Evolutionary conservation across 2,888 invertebrate genomes (phyloP), one percentile per base, ranked within the genome.

Genomic region (Prionchulus punctatus): DNA sequence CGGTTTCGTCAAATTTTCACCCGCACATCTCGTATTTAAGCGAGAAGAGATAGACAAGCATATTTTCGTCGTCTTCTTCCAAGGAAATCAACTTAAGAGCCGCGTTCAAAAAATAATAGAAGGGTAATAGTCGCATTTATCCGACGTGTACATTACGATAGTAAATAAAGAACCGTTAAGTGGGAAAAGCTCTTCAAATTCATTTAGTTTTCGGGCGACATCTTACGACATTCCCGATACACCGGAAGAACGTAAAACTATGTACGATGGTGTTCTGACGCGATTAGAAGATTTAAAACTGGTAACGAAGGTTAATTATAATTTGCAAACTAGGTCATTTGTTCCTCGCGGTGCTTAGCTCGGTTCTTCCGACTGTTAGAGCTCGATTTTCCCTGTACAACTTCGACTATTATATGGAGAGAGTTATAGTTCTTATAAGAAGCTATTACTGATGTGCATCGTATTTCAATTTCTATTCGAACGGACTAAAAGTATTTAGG

Each of bases 61-160:
- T 30, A 96, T 96, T 60, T 98, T 98, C 79, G 74, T 78, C 57
- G 71, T 78, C 31, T 79, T 78, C 66, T 77, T 76, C 67, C 77
- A 96, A 89, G 96, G 96, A 59, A 94, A 96, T 73, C 91, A 94
- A 73, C 77, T 98, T 63, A 91, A 91, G 75, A 85, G 86, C 1
- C 83, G 92, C 65, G 91, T 96, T 0, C 91, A 90, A 77, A 94
- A 98, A 76, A 94, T 98, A 62, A 96, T 96, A 76, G 94, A 92
- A 75, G 96, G 96, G 76, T 77, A 64, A 63, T n/a, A 12, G 12
- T 36, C 7, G 7, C 18, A 7, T 36, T 36, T 36, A 12, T 7
- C 12, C 18, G 7, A 12, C 36, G 36, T 36, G 36, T 36, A 36
- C 18, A 12, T 7, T n/a, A n/a, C n/a, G n/a, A n/a, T n/a, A n/a